A percentile compares a stretch with the other conserved stretches of the same genome.
These are phyloP conservation scores for Scaptomyza parva DNA, from an alignment of 2,888 invertebrate genomes.

Conservation along the genomic window DNA sequence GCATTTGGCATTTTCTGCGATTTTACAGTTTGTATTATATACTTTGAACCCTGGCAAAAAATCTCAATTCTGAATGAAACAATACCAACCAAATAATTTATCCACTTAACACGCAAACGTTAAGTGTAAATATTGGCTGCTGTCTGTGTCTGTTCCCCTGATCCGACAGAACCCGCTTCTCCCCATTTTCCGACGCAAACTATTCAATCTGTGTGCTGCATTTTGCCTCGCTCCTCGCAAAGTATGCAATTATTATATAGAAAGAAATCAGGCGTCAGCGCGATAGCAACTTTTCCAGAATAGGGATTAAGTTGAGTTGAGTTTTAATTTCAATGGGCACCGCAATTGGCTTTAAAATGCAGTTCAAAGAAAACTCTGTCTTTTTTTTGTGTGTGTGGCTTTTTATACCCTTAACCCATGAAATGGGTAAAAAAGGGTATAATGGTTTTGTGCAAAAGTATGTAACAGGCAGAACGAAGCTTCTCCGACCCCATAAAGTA, in stretches of 20 bases:
- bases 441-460: too few species aligned
- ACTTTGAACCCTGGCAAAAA: constrained; percentile 23
- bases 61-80: constrained; percentile 64
- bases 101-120: constrained; percentile 80
- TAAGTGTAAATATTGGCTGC: constrained; percentile 72
- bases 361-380: constrained; percentile 45
- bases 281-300: constrained; percentile 26
- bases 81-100: constrained; percentile 76
- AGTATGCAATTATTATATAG: constrained; percentile 73
- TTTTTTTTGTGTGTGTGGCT: background rate
- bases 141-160: constrained; percentile 33
- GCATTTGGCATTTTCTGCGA: background rate
- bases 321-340: constrained; percentile 62
- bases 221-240: constrained; percentile 45
- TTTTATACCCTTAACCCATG: too few species aligned
- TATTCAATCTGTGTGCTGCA: constrained; percentile 24
- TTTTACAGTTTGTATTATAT: constrained; percentile 8
- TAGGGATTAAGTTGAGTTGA: constrained; percentile 23
- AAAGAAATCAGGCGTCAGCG: constrained; percentile 62
- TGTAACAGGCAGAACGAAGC: too few species aligned
- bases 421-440: too few species aligned
- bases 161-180: too few species aligned
- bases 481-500: too few species aligned
- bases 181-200: background rate
- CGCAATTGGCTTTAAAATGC: constrained; percentile 72